Percentiles rank a stretch among this genome's conserved stretches.
phyloP scores from a whole-genome alignment of 2,113 vertebrate species.

The Percopsis transmontana region DNA sequence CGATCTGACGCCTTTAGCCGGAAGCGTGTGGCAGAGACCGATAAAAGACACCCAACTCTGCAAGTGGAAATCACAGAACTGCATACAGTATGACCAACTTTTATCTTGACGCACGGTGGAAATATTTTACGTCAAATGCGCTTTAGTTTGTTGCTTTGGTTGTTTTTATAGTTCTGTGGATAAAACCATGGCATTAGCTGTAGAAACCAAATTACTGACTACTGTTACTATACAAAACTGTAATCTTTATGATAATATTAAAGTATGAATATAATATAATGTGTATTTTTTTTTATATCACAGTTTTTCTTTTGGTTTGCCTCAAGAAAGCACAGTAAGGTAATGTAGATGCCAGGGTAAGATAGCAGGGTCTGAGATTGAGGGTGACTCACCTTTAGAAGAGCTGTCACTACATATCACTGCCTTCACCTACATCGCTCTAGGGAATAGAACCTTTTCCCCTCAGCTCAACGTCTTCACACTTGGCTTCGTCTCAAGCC shows the following conservation, averaged over 20 bases:
- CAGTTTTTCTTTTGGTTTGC: constrained; percentile 10
- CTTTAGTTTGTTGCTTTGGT: no score
- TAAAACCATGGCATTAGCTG: constrained; percentile 34
- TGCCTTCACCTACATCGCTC: constrained; percentile 53
- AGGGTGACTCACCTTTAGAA: constrained; percentile 48
- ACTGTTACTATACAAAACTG: not conserved
- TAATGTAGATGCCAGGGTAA: constrained; percentile 10
- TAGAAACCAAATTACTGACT: constrained; percentile 35
- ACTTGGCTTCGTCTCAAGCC: constrained; percentile 45
- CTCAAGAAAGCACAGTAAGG: constrained; percentile 15
- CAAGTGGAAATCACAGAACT: no score
- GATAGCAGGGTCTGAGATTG: constrained; percentile 11
- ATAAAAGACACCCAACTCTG: no score
- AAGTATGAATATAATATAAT: not conserved
- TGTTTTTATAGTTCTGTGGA: constrained; percentile 2
- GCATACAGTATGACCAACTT: no score
- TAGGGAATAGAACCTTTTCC: constrained; percentile 29
- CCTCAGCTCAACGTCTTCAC: constrained; percentile 33
- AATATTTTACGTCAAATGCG: no score
- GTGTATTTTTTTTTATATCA: constrained; percentile 12
- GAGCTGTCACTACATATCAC: constrained; percentile 63
- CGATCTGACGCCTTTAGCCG: no score
- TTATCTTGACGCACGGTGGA: no score
- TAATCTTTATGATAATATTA: no score
- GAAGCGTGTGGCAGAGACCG: no score